Evolutionary conservation across 2,113 vertebrate genomes (phyloP).

Genomic region (Ochotona curzoniae): DNA sequence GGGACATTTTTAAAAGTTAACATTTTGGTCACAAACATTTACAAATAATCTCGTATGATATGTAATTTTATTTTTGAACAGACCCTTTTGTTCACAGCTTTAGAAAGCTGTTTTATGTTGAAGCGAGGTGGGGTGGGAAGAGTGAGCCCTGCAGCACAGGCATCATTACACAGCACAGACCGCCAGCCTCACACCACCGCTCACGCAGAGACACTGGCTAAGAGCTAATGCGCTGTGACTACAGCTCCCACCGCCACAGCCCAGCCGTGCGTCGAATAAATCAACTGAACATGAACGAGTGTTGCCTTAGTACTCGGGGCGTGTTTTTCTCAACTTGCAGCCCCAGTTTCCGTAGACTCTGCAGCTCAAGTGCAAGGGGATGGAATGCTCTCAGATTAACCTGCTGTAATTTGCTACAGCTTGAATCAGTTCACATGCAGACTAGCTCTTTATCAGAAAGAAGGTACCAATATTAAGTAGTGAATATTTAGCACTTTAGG

Average conservation of each 20-base stretch:
- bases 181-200: slow-evolving; percentile 87
- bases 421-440: slow-evolving; percentile 53
- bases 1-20: slow-evolving; percentile 6
- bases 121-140: slow-evolving; percentile 52
- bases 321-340: slow-evolving; percentile 61
- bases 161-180: slow-evolving; percentile 82
- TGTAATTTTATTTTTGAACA: slow-evolving; percentile 46
- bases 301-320: slow-evolving; percentile 57
- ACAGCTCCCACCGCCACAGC: slow-evolving; percentile 80
- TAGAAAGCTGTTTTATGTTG: neutral
- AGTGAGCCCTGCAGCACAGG: slow-evolving; percentile 83
- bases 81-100: neutral
- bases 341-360: slow-evolving; percentile 49
- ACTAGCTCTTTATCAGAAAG: slow-evolving; percentile 31
- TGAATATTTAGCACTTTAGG: slow-evolving; percentile 10
- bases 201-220: slow-evolving; percentile 86
- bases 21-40: slow-evolving; percentile 23
- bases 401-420: neutral
- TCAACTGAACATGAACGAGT: slow-evolving; percentile 60
- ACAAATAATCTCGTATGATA: slow-evolving; percentile 31
- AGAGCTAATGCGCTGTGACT: slow-evolving; percentile 82
- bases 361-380: slow-evolving; percentile 46
- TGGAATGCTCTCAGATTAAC: slow-evolving; percentile 40
- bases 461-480: slow-evolving; percentile 23
- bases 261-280: slow-evolving; percentile 77